Percentiles rank a stretch among this genome's conserved stretches.
These are phyloP conservation scores for Sinohyriopsis cumingii DNA, from an alignment of 2,888 invertebrate genomes.

Conservation along the genomic window DNA sequence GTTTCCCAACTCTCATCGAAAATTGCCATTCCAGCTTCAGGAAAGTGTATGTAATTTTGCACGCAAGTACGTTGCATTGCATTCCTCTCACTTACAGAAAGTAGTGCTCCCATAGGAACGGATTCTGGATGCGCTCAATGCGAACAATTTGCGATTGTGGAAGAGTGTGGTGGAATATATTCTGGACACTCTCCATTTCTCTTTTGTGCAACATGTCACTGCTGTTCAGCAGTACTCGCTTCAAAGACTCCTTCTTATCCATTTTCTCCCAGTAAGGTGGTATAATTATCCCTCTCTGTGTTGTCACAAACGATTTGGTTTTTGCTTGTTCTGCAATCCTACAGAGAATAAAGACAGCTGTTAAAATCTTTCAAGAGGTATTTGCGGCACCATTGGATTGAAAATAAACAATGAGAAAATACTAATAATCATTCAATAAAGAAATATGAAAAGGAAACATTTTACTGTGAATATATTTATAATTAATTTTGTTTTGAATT, in stretches of 20 bases:
- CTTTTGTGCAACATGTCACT: conserved; percentile 26
- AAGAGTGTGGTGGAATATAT: conserved; percentile 39
- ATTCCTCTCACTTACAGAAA: conserved; percentile 32
- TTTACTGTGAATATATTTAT: too few species aligned
- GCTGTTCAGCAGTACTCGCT: conserved; percentile 17
- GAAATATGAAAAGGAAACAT: too few species aligned
- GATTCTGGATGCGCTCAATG: conserved; percentile 46
- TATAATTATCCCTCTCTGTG: conserved; percentile 18
- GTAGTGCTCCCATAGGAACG: conserved; percentile 46
- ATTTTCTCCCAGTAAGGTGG: conserved; percentile 45
- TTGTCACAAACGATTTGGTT: conserved; percentile 11
- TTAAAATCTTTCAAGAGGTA: too few species aligned
- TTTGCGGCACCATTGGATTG: too few species aligned
- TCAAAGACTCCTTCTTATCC: conserved; percentile 12
- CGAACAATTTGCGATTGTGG: conserved; percentile 40
- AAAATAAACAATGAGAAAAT: too few species aligned
- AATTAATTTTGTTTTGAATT: too few species aligned
- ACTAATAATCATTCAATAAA: too few species aligned
- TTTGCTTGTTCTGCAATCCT: conserved; percentile 23
- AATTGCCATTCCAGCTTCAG: fast-evolving
- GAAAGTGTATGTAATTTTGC: too few species aligned
- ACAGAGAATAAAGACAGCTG: not conserved
- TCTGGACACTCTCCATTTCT: conserved; percentile 39
- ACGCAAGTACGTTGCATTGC: too few species aligned
- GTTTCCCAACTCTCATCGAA: too few species aligned